phyloP scores from a whole-genome alignment of 2,113 vertebrate species.

The Himantopus leucocephalus region DNA sequence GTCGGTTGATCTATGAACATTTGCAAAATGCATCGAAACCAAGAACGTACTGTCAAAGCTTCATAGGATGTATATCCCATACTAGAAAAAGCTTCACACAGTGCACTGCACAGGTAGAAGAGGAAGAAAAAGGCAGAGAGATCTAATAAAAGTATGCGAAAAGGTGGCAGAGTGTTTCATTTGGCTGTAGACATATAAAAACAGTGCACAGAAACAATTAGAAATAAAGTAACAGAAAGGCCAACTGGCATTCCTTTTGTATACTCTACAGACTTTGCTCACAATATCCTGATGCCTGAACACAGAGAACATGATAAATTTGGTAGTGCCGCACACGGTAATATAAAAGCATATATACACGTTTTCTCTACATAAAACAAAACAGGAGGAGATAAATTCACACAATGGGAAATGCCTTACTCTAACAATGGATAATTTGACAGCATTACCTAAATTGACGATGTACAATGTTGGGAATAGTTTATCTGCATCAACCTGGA shows the following conservation, averaged over 20 bases:
- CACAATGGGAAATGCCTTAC: not conserved
- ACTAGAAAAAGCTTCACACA: slow-evolving; percentile 76
- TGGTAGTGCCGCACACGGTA: not conserved
- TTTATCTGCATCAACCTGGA: not conserved
- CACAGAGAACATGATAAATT: not conserved
- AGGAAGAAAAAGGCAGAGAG: not conserved
- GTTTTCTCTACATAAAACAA: not conserved
- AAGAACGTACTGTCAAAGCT: slow-evolving; percentile 86
- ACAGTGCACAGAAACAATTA: not conserved
- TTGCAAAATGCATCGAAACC: slow-evolving; percentile 93
- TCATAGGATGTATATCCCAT: slow-evolving; percentile 79
- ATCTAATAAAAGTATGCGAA: not conserved
- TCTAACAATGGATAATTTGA: not conserved
- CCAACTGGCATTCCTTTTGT: not conserved
- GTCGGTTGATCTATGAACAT: slow-evolving; percentile 84
- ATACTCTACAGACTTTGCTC: not conserved
- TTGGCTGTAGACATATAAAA: not conserved
- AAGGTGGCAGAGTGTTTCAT: not conserved
- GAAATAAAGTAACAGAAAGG: not conserved
- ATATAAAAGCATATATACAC: not conserved
- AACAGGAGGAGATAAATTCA: not conserved
- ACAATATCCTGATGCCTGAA: not conserved
- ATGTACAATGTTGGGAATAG: not conserved
- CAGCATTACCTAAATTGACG: not conserved
- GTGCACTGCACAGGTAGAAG: slow-evolving; percentile 69